Percentiles rank a stretch among this genome's conserved stretches.
phyloP scores from a whole-genome alignment of 2,797 vertebrate species.

The Chaetodon trifasciatus region DNA sequence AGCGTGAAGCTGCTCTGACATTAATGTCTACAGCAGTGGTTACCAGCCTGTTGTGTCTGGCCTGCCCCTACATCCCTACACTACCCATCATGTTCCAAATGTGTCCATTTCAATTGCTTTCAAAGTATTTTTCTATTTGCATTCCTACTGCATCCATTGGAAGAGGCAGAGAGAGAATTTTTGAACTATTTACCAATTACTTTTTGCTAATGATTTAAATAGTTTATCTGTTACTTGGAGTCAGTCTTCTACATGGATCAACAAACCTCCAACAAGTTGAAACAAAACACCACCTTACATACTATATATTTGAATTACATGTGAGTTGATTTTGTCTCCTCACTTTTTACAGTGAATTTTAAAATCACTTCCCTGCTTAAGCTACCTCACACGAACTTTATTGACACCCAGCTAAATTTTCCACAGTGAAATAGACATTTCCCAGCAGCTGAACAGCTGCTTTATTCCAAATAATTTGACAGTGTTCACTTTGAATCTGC shows the following conservation, averaged over 20 bases:
- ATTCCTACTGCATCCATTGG: not conserved
- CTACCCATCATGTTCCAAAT: too few relatives aligned
- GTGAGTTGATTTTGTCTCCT: too few relatives aligned
- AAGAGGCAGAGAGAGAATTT: not conserved
- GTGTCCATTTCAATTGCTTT: too few relatives aligned
- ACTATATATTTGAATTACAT: not conserved
- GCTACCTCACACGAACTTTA: too few relatives aligned
- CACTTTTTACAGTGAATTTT: too few relatives aligned
- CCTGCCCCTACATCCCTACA: not conserved
- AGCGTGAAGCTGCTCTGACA: not conserved
- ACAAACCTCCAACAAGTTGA: not conserved
- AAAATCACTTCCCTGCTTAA: too few relatives aligned
- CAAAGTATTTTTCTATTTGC: too few relatives aligned
- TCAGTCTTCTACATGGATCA: not conserved
- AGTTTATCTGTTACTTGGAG: not conserved
- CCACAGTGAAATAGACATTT: not conserved
- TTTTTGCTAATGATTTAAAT: not conserved
- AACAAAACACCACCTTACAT: not conserved
- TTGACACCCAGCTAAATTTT: too few relatives aligned
- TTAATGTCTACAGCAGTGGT: not conserved
- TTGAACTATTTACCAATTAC: not conserved
- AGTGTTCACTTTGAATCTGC: not conserved
- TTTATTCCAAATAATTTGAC: not conserved
- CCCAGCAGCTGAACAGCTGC: not conserved
- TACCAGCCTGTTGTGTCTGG: not conserved